Evolutionary conservation across 1,140 invertebrate genomes (phyloP).

Genomic region (Anastatus disparis): DNA sequence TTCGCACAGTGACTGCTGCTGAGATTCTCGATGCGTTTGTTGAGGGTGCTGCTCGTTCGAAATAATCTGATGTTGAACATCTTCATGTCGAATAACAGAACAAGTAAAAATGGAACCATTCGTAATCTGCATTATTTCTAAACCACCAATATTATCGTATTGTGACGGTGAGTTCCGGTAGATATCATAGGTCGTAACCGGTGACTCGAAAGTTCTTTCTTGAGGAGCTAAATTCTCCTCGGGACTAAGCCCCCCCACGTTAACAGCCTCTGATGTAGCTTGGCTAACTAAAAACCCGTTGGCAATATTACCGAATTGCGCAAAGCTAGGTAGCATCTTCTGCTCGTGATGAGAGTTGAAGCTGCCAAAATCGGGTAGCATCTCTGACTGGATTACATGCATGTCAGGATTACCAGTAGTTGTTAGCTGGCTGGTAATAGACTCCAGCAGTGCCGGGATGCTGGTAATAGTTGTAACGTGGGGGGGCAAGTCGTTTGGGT

Average conservation of each 20-base stretch:
- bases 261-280: slow-evolving; percentile 61
- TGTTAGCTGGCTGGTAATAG: slow-evolving; percentile 77
- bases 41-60: neutral
- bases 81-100: slow-evolving; percentile 30
- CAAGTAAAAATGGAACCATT: slow-evolving; percentile 60
- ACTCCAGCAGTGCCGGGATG: slow-evolving; percentile 63
- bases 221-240: slow-evolving; percentile 68
- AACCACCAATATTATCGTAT: slow-evolving; percentile 62
- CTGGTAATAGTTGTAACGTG: slow-evolving; percentile 78
- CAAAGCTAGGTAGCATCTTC: slow-evolving; percentile 72
- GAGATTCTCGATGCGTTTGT: neutral
- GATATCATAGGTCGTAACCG: slow-evolving; percentile 59
- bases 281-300: slow-evolving; percentile 65
- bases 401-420: slow-evolving; percentile 75
- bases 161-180: slow-evolving; percentile 55
- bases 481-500: slow-evolving; percentile 85
- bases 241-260: slow-evolving; percentile 78
- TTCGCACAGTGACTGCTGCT: slow-evolving; percentile 44
- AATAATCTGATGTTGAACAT: slow-evolving; percentile 27
- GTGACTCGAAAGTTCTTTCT: slow-evolving; percentile 60
- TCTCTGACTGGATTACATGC: slow-evolving; percentile 50
- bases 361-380: slow-evolving; percentile 64
- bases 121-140: slow-evolving; percentile 62
- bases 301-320: slow-evolving; percentile 69
- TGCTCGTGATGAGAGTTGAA: slow-evolving; percentile 49